Conservation (phyloP, 2,113 vertebrate genomes). For the Azemiops feae region DNA sequence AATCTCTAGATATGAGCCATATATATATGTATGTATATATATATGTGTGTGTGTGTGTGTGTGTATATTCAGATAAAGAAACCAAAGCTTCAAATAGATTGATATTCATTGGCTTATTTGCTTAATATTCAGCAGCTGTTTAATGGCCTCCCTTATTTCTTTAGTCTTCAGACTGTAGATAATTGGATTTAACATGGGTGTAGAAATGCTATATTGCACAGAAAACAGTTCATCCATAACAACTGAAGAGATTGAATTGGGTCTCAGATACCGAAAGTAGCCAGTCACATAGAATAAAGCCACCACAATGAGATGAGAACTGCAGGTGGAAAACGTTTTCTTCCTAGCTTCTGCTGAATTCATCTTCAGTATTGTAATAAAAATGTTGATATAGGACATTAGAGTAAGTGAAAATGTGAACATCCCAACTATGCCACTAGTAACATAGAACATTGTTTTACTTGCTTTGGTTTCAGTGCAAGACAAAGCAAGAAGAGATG, state of each 20-base stretch:
- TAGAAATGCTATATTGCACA: background rate
- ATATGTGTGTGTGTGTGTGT: too few relatives aligned
- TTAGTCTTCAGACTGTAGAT: background rate
- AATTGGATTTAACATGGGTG: background rate
- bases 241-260: background rate
- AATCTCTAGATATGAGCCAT: too few relatives aligned
- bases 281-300: background rate
- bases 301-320: slow-evolving; percentile 1
- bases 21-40: too few relatives aligned
- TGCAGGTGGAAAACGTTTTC: background rate
- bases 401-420: background rate
- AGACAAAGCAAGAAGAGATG: slow-evolving; percentile 15
- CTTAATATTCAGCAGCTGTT: background rate
- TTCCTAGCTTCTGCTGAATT: background rate
- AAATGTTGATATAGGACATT: background rate
- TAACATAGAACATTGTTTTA: background rate
- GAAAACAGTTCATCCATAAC: background rate
- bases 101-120: background rate
- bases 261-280: background rate
- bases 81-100: background rate
- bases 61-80: background rate
- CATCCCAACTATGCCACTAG: background rate
- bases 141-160: background rate
- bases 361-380: background rate
- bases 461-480: background rate